phyloP scores from a whole-genome alignment of 2,797 vertebrate genomes.

The Leuciscus waleckii region DNA sequence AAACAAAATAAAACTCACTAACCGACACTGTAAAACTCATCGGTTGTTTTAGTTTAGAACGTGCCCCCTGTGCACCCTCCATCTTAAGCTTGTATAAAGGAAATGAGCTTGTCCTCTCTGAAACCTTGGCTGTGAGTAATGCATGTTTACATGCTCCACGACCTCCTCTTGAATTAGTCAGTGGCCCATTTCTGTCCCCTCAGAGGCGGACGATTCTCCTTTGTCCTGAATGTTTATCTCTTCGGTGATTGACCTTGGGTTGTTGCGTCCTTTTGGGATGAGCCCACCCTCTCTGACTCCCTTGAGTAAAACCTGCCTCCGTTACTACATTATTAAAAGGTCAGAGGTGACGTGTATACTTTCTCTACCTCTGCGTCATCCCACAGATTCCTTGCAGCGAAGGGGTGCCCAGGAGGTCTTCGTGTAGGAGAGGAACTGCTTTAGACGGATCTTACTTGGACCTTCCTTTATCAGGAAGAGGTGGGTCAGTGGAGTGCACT shows the following conservation, averaged over 20 bases:
- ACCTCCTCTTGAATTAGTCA: constrained; percentile 78
- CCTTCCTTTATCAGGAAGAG: constrained; percentile 56
- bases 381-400: constrained; percentile 71
- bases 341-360: constrained; percentile 55
- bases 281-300: constrained; percentile 57
- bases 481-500: constrained; percentile 49
- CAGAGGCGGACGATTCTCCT: constrained; percentile 67
- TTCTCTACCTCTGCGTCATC: constrained; percentile 24
- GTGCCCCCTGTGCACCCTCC: constrained; percentile 1
- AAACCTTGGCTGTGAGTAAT: constrained; percentile 76
- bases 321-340: constrained; percentile 46
- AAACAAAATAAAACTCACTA: background rate
- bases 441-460: constrained; percentile 83
- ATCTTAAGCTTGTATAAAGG: constrained; percentile 35
- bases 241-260: constrained; percentile 70
- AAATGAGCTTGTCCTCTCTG: constrained; percentile 63
- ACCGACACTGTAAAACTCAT: background rate
- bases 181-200: constrained; percentile 68
- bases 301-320: constrained; percentile 38
- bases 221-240: constrained; percentile 73
- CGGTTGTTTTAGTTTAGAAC: background rate
- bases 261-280: constrained; percentile 61
- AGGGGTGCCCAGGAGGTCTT: constrained; percentile 62
- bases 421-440: constrained; percentile 64
- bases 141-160: constrained; percentile 77